These are phyloP conservation scores for Labeo rohita DNA, from an alignment of 2,113 vertebrate species.

Conservation along the genomic window DNA sequence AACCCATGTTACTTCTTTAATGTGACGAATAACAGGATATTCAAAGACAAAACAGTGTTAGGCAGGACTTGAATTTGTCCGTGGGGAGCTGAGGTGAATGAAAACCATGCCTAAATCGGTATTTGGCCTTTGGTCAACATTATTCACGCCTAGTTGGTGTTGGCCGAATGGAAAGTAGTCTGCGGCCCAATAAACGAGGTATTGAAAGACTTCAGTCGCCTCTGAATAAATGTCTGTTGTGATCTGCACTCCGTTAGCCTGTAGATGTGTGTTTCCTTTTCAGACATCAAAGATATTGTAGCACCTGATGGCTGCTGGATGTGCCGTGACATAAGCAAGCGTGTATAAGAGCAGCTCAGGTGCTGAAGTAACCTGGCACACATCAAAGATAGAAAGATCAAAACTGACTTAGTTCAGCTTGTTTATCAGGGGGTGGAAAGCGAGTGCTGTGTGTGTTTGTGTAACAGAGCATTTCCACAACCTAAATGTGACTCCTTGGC, in stretches of 20 bases:
- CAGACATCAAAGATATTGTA: slow-evolving; percentile 8
- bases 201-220: background rate
- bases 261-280: slow-evolving; percentile 3
- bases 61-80: background rate
- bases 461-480: background rate
- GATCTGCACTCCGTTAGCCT: background rate
- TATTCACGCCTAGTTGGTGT: background rate
- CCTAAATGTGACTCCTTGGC: background rate
- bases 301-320: slow-evolving; percentile 41
- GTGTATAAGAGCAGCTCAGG: background rate
- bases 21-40: background rate
- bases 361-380: background rate
- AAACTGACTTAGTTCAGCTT: background rate
- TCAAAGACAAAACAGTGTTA: background rate
- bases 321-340: slow-evolving; percentile 38
- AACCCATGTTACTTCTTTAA: background rate
- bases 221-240: background rate
- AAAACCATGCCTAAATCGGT: background rate
- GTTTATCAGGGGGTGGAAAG: background rate
- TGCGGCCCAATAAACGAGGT: background rate
- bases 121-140: background rate
- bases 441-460: background rate
- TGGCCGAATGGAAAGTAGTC: background rate
- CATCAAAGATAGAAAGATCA: slow-evolving; percentile 25
- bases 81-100: background rate